phyloP scores from a whole-genome alignment of 2,888 invertebrate species.

The Rhabditophanes sp. region DNA sequence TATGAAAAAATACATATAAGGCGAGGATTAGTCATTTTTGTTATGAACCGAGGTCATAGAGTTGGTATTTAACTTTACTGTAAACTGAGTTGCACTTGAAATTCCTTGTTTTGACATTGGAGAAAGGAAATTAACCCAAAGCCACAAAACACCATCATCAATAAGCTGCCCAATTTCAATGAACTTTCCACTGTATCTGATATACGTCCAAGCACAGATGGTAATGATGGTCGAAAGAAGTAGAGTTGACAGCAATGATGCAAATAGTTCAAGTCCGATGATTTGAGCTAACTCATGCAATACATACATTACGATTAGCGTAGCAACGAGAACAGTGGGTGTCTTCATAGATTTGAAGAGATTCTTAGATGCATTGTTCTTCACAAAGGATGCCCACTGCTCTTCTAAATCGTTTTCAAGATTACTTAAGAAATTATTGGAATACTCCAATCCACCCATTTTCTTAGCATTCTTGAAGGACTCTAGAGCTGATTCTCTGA shows the following conservation, averaged over 20 bases:
- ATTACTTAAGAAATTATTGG: too few species aligned
- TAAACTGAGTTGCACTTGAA: too few species aligned
- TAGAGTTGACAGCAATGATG: slow-evolving; percentile 59
- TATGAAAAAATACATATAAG: too few species aligned
- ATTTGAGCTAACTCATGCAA: slow-evolving; percentile 53
- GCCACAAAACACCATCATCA: slow-evolving; percentile 66
- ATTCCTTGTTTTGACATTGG: slow-evolving; percentile 10
- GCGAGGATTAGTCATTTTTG: too few species aligned
- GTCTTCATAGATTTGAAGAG: slow-evolving; percentile 82
- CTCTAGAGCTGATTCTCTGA: slow-evolving; percentile 5
- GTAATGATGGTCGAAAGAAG: slow-evolving; percentile 63
- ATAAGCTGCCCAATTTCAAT: slow-evolving; percentile 48
- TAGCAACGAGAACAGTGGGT: slow-evolving; percentile 68
- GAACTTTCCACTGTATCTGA: slow-evolving; percentile 55
- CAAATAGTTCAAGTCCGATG: slow-evolving; percentile 32
- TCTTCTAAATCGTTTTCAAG: too few species aligned
- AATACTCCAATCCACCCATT: slow-evolving; percentile 3
- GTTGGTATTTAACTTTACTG: too few species aligned
- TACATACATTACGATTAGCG: slow-evolving; percentile 74
- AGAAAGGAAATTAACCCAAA: slow-evolving; percentile 63
- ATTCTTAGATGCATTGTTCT: slow-evolving; percentile 94
- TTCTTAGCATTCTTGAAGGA: slow-evolving; percentile 3
- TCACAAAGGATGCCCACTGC: slow-evolving; percentile 57
- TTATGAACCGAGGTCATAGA: too few species aligned
- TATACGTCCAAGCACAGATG: slow-evolving; percentile 73